Base-by-base conservation (phyloP, 2,888 invertebrate species). In the Plebejus anna region DNA sequence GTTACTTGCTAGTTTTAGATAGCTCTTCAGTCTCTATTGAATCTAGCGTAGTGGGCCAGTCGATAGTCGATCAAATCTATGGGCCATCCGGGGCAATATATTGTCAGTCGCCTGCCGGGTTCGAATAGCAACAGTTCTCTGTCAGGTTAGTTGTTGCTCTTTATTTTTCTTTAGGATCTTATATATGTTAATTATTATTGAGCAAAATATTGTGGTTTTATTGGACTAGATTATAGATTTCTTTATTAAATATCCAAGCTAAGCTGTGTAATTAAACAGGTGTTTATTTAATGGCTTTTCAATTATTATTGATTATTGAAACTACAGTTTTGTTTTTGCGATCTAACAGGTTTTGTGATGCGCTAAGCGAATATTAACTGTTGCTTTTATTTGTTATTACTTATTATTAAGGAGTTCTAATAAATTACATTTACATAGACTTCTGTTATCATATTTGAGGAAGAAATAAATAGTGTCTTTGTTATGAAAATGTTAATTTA, bases 111-210 rank as follows among this genome's bases (percentile, higher is more conserved):
- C 66, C 66, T 66, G 66, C 66, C 66, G 16, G 32, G 36, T 66
- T 66, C 6, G 61, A 61, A 61, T 61, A 61, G 61, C 66, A 66
- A 66, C 13, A 36, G 66, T 66, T 5, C 36, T 66, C 11, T 66
- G 66, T 32, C 66, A 32, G 66, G 66, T 66, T 5, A 66, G 66
- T 36, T 36, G 16, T 66, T 66, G 66, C 32, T 66, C 66, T 9
- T 32, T 66, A 36, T 66, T 66, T 66, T 36, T 66, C 1, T 66
- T 2, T 61, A 11, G 4, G 9, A 61, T 9, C 1, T 36, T 32
- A 13, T 0, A 7, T 7, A 22, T 16, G 11, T 16, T 32, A 13
- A 1, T 66, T 22, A 22, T 22, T 22, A 22, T 22, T 66, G 4
- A 66, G 4, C 11, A 11, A 66, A 13, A 36, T 66, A 13, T 32